phyloP scores from a whole-genome alignment of 2,888 invertebrate species.

The Hyalella azteca region DNA sequence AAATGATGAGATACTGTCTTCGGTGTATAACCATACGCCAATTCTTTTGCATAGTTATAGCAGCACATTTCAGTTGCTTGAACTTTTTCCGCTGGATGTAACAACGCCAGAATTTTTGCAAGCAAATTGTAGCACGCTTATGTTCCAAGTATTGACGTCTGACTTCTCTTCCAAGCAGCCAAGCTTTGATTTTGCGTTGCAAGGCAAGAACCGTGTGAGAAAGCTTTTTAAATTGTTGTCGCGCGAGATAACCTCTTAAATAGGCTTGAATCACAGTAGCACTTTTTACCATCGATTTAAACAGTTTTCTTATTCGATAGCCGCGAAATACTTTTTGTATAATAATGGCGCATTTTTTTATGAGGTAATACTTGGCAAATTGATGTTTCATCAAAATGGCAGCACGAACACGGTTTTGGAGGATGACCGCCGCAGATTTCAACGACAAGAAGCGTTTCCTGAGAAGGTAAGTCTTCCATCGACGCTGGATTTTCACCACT shows the following conservation, averaged over 20 bases:
- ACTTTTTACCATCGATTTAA: background rate
- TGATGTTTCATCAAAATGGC: slow-evolving; percentile 58
- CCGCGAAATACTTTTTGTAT: slow-evolving; percentile 56
- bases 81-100: background rate
- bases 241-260: slow-evolving; percentile 45
- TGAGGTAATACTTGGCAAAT: slow-evolving; percentile 42
- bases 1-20: background rate
- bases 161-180: background rate
- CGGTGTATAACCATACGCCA: slow-evolving; percentile 11
- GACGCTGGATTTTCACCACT: background rate
- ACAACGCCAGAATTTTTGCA: slow-evolving; percentile 29
- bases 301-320: slow-evolving; percentile 16
- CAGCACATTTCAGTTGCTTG: slow-evolving; percentile 26
- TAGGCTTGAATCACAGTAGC: slow-evolving; percentile 39
- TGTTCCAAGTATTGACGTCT: background rate
- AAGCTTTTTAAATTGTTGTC: background rate
- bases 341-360: slow-evolving; percentile 39
- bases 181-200: background rate
- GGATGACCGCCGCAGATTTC: slow-evolving; percentile 58
- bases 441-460: slow-evolving; percentile 45
- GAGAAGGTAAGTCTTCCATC: background rate
- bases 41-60: slow-evolving; percentile 20
- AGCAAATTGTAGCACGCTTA: slow-evolving; percentile 4
- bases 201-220: background rate
- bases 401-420: slow-evolving; percentile 50